Base-by-base conservation (phyloP, 1,140 invertebrate species). In the Drosophila burlai region DNA sequence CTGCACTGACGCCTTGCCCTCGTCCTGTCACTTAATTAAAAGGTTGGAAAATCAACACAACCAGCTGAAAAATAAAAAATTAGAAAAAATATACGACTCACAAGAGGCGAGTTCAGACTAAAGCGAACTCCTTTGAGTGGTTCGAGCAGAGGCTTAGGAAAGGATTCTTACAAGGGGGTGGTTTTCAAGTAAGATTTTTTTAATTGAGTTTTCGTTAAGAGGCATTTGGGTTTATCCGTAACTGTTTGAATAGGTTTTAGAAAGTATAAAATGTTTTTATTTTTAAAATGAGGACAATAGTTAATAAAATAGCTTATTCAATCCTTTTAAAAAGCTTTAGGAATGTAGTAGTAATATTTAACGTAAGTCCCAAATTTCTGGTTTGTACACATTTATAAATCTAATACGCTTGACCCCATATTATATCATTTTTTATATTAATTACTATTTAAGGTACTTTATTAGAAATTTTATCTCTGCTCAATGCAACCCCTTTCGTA, bases 11-110 rank as follows among this genome's bases (percentile, higher is more conserved):
- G 43, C 59, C 60, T 46, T 40, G 34, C 52, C 47, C 45, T 42
- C 31, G 42, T 80, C 43, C 79, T 84, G 85, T 90, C 85, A 90
- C 86, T 90, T 90, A 90, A 90, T 90, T 90, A 90, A 90, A 90
- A 89, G 78, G 78, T 81, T 89, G 84, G 47, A 90, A 84, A 84
- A 90, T 90, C 84, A 89, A 89, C 83, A 87, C 63, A 67, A 61
- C 21, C 61, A 77, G 64, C 36, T 55, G 13, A 50, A 61, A 62
- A 76, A 57, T 21, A 55, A 45, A 45, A 52, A 47, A 38, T 4
- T 24, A 38, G 15, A 57, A 61, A 68, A 69, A 50, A 63, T 49
- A 45, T 26, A 40, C 49, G 49, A 18, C 61, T 65, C 68, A 74
- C 61, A 77, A 64, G 76, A 69, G 73, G 52, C 54, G 49, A 60